Evolutionary conservation across 2,113 vertebrate species (phyloP).

Genomic region (Gobiocypris rarus): DNA sequence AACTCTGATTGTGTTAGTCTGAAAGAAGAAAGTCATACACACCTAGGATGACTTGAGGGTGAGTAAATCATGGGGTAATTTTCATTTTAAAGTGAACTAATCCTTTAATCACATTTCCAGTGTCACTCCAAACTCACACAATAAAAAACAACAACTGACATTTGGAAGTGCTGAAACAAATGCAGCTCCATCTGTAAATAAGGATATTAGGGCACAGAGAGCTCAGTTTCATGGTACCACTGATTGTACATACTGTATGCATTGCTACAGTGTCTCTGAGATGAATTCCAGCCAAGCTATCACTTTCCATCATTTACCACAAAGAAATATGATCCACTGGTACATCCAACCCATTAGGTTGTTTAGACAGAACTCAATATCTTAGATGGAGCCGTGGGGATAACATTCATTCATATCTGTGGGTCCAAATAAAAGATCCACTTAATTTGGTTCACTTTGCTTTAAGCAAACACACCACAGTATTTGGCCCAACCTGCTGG

Average conservation of each 20-base stretch:
- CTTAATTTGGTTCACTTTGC: neutral
- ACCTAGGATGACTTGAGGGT: too few relatives aligned
- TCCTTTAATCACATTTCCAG: neutral
- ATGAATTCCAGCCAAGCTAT: neutral
- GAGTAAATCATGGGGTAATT: too few relatives aligned
- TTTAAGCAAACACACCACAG: neutral
- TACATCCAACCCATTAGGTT: slow-evolving; percentile 14
- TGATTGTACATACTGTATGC: neutral
- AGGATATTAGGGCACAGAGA: neutral
- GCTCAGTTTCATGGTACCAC: neutral
- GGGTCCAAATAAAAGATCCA: neutral
- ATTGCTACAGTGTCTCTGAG: neutral
- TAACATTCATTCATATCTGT: slow-evolving; percentile 23
- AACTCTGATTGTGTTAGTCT: too few relatives aligned
- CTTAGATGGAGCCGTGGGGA: neutral
- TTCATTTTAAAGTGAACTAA: too few relatives aligned
- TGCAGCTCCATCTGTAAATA: neutral
- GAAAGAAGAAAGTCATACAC: too few relatives aligned
- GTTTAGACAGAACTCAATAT: neutral
- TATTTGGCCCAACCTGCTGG: neutral
- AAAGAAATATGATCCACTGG: slow-evolving; percentile 34
- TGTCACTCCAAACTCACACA: neutral
- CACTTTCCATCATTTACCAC: slow-evolving; percentile 12
- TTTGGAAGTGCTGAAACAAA: neutral
- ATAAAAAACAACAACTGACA: too few relatives aligned